Conservation (phyloP, 1,140 invertebrate species). For the Plectrocnemia conspersa region DNA sequence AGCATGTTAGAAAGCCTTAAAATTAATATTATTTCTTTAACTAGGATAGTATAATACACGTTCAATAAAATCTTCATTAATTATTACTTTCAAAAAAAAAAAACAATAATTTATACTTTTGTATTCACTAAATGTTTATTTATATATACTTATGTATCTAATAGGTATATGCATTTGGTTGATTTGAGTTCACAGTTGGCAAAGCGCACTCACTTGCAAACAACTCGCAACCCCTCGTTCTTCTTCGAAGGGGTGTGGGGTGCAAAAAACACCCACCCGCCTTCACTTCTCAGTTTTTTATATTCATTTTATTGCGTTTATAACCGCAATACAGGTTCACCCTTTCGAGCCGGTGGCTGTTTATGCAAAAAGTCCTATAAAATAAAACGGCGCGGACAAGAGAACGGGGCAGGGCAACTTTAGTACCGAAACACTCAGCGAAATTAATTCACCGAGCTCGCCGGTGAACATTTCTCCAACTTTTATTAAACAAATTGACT, state of each 20-base stretch:
- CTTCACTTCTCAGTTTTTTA: conserved; percentile 14
- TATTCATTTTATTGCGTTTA: conserved; percentile 25
- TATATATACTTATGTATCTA: not conserved
- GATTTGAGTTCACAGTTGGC: not conserved
- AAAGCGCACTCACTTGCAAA: not conserved
- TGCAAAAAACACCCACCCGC: conserved; percentile 2
- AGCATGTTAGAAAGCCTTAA: too few species aligned
- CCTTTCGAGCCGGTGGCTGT: conserved; percentile 20
- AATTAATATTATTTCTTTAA: too few species aligned
- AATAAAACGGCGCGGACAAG: conserved; percentile 26
- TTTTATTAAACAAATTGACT: conserved; percentile 32
- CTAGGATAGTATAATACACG: too few species aligned
- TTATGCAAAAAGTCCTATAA: conserved; percentile 26
- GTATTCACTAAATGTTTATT: not conserved
- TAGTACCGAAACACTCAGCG: conserved; percentile 27
- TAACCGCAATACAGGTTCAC: conserved; percentile 20
- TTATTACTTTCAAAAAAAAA: conserved; percentile 4
- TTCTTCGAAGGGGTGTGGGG: not conserved
- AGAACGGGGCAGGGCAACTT: conserved; percentile 17
- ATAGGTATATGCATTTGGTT: not conserved
- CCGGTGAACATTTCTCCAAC: conserved; percentile 19
- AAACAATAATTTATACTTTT: not conserved
- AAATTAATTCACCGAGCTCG: conserved; percentile 24
- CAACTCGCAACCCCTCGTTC: not conserved
- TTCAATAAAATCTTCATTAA: too few species aligned